Evolutionary conservation across 2,797 vertebrate species (phyloP), one percentile per base, ranked within the genome.

Genomic region (Leptoclinus maculatus): DNA sequence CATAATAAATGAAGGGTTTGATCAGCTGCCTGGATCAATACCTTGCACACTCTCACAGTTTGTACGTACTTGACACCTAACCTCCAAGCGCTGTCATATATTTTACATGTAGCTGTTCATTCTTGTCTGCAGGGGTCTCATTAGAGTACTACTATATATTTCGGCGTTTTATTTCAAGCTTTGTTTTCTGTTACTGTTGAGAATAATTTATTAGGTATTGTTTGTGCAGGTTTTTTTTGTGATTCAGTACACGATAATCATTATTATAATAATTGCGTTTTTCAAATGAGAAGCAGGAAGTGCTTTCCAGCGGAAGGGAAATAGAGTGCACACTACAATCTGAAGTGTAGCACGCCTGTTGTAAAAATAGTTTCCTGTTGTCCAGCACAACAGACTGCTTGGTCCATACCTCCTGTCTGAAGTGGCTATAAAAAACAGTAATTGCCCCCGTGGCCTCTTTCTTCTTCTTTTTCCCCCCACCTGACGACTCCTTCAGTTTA

Each of bases 11-110:
- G 67, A 90, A 84, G 64, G 53, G 77, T 89, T 91, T 90, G 85
- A 92, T 92, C 88, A 78, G 78, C 79, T 83, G 75, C 68, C 72
- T 75, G 13, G 62, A 90, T 92, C 91, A 88, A 86, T 88, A 86
- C 32, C 41, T 68, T 32, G 56, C 82, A 80, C 65, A 53, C 74
- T 71, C 66, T 71, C 49, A 51, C 66, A 71, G 79, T 88, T 87
- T 88, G 82, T 85, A 87, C 64, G 47, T 73, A 75, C 72, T 91
- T 91, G 87, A 88, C 88, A 87, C 73, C 64, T 84, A 78, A 89
- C 89, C 88, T 87, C 82, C 72, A 76, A 74, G 74, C 59, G 54
- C 59, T 76, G 57, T 76, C 56, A 56, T 74, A 59, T 67, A 64
- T 84, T 78, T 70, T 65, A 54, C 59, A 58, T 59, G 41, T 39